Conservation (phyloP, 2,113 vertebrate genomes). For the Saccopteryx bilineata region DNA sequence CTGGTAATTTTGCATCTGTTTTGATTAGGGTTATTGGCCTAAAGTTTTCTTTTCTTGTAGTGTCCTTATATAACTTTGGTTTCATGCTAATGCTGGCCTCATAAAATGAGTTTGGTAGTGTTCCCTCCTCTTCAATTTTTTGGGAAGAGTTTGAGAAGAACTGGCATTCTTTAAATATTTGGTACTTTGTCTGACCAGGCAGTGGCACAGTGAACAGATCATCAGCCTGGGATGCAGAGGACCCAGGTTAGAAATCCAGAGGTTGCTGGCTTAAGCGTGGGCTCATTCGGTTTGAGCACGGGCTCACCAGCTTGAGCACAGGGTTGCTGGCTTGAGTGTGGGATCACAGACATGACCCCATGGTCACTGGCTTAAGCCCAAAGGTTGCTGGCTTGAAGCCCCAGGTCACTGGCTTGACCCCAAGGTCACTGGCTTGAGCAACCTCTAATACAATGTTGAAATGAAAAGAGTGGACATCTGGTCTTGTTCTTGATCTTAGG, state of each 20-base stretch:
- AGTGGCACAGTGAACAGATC: too few relatives aligned
- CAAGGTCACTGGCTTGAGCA: background rate
- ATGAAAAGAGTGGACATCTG: background rate
- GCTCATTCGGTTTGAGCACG: too few relatives aligned
- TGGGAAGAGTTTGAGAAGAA: background rate
- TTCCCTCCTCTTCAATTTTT: background rate
- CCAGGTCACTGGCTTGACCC: too few relatives aligned
- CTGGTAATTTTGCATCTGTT: slow-evolving; percentile 1
- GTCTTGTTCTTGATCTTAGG: background rate
- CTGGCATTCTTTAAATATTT: slow-evolving; percentile 21
- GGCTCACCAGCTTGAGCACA: too few relatives aligned
- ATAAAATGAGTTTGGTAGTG: background rate
- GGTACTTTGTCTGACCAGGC: background rate
- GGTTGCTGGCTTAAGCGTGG: too few relatives aligned
- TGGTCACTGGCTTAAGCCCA: too few relatives aligned
- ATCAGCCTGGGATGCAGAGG: too few relatives aligned
- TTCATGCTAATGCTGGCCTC: background rate
- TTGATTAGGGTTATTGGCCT: background rate
- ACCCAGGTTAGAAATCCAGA: too few relatives aligned
- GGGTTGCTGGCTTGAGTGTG: too few relatives aligned
- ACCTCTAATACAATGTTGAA: background rate
- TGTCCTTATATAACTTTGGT: background rate
- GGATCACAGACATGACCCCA: too few relatives aligned
- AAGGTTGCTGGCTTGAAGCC: too few relatives aligned
- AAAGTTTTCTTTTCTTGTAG: background rate